Base-by-base conservation (phyloP, 2,797 vertebrate species). In the Paedocypris micromegethes region DNA sequence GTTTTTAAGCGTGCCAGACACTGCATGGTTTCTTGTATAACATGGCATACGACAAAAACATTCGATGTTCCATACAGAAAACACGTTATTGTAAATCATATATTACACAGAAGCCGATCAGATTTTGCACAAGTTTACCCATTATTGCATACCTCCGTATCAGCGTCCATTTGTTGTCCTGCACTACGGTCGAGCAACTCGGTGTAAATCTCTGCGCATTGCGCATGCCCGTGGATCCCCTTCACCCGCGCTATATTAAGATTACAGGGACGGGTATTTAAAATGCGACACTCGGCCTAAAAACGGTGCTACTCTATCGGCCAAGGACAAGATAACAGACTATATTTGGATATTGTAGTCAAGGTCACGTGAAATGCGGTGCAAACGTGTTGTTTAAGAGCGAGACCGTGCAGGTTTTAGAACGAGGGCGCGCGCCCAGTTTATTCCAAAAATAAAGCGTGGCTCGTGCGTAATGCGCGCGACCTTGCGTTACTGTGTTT, bases 191-290 rank as follows among this genome's bases (percentile, higher is more conserved):
- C 46, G 38, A 39, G 51, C 47, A 7, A 9, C 9, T 53, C 47
- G 43, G n/a, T 5, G 41, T 47, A 23, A 57, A 6, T 50, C 42
- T 23, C 9, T n/a, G 8, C 37, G 52, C 7, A 50, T 9, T 51
- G 47, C 44, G 64, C 68, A 66, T 54, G 60, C 55, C 5, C 70
- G 7, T 9, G 4, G 46, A 64, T 8, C 45, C 9, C 3, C 9
- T 9, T 46, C 39, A 4, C 38, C 44, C 6, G 80, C 75, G 78
- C 85, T 87, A 88, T 86, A 84, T 86, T 84, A 77, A 79, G 87
- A 85, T 56, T 58, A 66, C 8, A 6, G 41, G 39, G n/a, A 48
- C 43, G 39, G n/a, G 3, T 48, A 57, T 66, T 66, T 54, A 48
- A 64, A 9, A 66, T 53, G 3, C 3, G 37, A 55, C 52, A 23